phyloP scores from a whole-genome alignment of 2,113 vertebrate species.

The Sterrhoptilus dennistouni region DNA sequence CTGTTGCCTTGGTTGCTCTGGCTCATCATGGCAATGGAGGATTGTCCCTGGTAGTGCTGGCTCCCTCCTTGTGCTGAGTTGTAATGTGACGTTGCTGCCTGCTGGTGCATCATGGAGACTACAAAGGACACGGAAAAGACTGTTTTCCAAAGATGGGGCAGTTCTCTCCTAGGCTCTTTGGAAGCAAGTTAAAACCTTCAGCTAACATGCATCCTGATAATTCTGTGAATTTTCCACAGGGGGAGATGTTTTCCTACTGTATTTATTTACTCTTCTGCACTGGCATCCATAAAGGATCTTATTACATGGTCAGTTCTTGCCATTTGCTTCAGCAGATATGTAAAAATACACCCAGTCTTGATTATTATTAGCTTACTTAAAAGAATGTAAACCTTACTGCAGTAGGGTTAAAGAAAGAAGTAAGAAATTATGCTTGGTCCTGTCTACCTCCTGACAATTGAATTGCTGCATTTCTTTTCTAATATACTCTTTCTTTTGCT shows the following conservation, averaged over 20 bases:
- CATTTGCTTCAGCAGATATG: background rate
- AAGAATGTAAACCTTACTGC: background rate
- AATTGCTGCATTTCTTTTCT: background rate
- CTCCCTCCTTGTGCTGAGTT: constrained; percentile 83
- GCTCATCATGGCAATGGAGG: constrained; percentile 90
- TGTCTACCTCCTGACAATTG: background rate
- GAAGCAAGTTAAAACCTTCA: background rate
- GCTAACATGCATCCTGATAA: background rate
- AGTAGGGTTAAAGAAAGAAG: background rate
- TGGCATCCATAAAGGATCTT: background rate
- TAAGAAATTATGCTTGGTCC: background rate
- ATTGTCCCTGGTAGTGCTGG: constrained; percentile 92
- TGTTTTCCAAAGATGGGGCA: background rate
- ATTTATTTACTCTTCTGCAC: background rate
- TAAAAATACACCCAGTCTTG: background rate
- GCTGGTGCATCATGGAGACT: constrained; percentile 98
- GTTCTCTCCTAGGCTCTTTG: background rate
- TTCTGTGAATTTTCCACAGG: constrained; percentile 27
- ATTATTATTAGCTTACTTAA: background rate
- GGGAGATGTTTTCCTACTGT: constrained; percentile 7
- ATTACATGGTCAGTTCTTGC: background rate
- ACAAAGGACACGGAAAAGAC: background rate
- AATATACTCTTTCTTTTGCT: background rate
- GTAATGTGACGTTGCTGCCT: constrained; percentile 89
- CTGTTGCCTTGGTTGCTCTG: constrained; percentile 87